phyloP scores from a whole-genome alignment of 64 coral and sea anemone species.

The Astreopora myriophthalma region DNA sequence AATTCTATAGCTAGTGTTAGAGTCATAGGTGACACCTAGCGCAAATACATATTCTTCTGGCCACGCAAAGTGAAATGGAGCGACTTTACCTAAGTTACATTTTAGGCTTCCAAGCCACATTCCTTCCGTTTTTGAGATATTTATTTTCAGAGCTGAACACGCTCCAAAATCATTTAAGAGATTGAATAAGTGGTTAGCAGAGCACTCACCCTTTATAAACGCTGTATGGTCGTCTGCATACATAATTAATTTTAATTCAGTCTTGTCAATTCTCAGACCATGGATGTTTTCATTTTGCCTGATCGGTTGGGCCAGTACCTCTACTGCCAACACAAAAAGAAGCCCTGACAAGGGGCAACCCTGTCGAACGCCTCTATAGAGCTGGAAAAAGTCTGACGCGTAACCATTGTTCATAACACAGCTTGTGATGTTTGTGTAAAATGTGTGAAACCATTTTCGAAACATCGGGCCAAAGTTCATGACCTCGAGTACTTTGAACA shows the following conservation, averaged over 20 bases:
- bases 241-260: background rate
- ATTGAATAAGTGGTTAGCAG: background rate
- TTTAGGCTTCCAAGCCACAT: background rate
- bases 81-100: background rate
- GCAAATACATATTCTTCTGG: background rate
- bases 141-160: background rate
- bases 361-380: background rate
- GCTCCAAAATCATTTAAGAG: background rate
- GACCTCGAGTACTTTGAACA: background rate
- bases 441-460: background rate
- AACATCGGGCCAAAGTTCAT: slow-evolving; percentile 2
- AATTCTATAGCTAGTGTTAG: background rate
- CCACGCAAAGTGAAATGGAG: background rate
- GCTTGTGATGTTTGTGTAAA: background rate
- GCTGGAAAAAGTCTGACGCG: background rate
- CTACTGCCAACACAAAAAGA: background rate
- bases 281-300: background rate
- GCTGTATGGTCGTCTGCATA: background rate
- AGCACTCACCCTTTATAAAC: background rate
- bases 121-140: background rate
- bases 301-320: background rate
- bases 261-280: background rate
- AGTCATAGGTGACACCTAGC: background rate
- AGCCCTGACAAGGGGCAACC: background rate
- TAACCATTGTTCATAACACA: too few species aligned